phyloP scores from a whole-genome alignment of 2,113 vertebrate species.

The Glaucidium brasilianum region DNA sequence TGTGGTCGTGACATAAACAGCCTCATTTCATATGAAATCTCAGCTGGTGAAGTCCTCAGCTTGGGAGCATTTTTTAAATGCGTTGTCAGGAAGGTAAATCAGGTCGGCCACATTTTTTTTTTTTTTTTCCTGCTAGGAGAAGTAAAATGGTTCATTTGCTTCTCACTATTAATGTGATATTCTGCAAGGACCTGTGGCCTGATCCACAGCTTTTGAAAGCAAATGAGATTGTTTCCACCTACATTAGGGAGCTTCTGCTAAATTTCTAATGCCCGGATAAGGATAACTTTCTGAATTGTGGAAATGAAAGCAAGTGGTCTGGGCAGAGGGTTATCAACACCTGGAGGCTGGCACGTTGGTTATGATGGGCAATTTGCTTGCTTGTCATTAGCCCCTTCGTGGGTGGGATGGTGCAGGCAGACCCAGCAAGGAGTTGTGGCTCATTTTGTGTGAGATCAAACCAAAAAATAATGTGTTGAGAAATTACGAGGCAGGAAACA shows the following conservation, averaged over 20 bases:
- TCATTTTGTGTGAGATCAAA: not conserved
- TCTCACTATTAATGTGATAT: not conserved
- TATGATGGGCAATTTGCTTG: not conserved
- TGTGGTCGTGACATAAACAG: slow-evolving; percentile 39
- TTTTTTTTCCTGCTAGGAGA: not conserved
- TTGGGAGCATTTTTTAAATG: slow-evolving; percentile 8
- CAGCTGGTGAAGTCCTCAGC: not conserved
- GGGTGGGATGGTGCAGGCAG: not conserved
- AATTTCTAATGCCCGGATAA: not conserved
- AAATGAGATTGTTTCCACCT: not conserved
- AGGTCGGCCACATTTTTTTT: not conserved
- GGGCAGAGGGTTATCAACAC: not conserved
- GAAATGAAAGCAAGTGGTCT: not conserved
- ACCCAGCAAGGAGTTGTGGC: not conserved
- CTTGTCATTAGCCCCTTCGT: not conserved
- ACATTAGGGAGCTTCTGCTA: not conserved
- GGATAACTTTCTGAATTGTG: not conserved
- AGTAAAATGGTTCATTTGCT: slow-evolving; percentile 41
- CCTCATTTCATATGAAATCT: not conserved
- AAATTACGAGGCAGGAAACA: not conserved
- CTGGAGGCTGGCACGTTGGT: not conserved
- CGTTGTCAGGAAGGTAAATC: slow-evolving; percentile 47
- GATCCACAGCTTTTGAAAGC: not conserved
- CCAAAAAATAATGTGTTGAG: not conserved
- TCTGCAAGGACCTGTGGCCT: slow-evolving; percentile 10